A percentile compares a stretch with the other conserved stretches of the same genome.
phyloP scores from a whole-genome alignment of 1,140 invertebrate species.

The Acromyrmex heyeri region DNA sequence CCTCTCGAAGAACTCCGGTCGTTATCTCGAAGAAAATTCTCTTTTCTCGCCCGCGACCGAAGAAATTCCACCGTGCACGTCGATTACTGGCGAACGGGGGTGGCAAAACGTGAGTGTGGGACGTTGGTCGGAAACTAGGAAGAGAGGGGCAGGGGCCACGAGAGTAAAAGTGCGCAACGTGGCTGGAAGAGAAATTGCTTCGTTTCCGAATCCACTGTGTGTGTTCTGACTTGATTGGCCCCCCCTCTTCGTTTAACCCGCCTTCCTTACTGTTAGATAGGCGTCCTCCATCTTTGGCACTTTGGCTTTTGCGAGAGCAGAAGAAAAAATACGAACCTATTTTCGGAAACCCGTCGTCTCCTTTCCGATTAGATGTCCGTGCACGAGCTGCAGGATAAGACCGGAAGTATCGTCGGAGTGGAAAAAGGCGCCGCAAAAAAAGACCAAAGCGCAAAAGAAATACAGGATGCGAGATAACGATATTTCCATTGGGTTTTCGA shows the following conservation, averaged over 20 bases:
- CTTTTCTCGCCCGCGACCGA: conserved; percentile 70
- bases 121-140: conserved; percentile 18
- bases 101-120: conserved; percentile 6
- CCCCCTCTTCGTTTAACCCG: conserved; percentile 12
- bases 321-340: conserved; percentile 62
- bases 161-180: conserved; percentile 75
- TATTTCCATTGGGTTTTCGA: conserved; percentile 52
- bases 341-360: conserved; percentile 60
- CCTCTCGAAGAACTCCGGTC: conserved; percentile 66
- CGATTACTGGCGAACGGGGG: conserved; percentile 61
- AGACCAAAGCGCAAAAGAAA: not conserved
- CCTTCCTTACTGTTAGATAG: conserved; percentile 47
- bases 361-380: conserved; percentile 69
- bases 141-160: conserved; percentile 10
- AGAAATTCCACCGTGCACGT: conserved; percentile 71
- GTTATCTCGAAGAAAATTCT: conserved; percentile 75
- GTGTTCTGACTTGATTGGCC: conserved; percentile 79
- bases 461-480: conserved; percentile 18
- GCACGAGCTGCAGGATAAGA: conserved; percentile 37
- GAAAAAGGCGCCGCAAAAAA: not conserved
- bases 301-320: conserved; percentile 19
- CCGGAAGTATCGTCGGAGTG: conserved; percentile 36
- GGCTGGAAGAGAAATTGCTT: conserved; percentile 82
- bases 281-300: conserved; percentile 52
- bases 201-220: conserved; percentile 80